Evolutionary conservation across 2,888 invertebrate genomes (phyloP), one percentile per base, ranked within the genome.

Genomic region (Panzeria rudis): DNA sequence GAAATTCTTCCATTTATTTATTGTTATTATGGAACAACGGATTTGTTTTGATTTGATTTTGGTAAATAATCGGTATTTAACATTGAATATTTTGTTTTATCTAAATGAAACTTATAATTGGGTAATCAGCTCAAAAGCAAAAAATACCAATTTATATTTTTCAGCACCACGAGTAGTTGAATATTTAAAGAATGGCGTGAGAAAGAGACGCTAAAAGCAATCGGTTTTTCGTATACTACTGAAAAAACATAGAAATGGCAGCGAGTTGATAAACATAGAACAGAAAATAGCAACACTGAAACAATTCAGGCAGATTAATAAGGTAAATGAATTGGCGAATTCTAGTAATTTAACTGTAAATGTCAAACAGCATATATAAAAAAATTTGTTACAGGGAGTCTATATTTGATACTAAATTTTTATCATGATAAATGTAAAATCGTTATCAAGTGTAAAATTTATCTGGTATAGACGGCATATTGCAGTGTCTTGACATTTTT

Each of bases 21-120:
- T 76, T 71, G 69, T 68, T 84, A 81, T 76, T 38, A 54, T 25
- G 29, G 44, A 38, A 69, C 77, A 82, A 83, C 83, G 80, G 69
- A 78, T 75, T 84, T 78, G 84, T 84, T 86, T 86, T 78, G 84
- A 54, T 86, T 80, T 83, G 54, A 66, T 81, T 75, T 80, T 69
- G 32, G 52, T 32, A 77, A 85, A 85, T 85, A 85, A 85, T 85
- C 85, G 85, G 85, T 85, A 85, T 85, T 82, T 85, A 59, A 32
- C 69, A 75, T 85, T 79, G 64, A 72, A 82, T 85, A 61, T 81
- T 62, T 64, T 25, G 13, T 25, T 38, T 71, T 64, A 44, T 32
- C n/a, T 25, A 38, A 52, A 62, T 47, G 11, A 56, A 73, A 73
- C 66, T 66, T 56, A 61, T 61, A 85, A 61, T 73, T 82, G 78